Percentiles rank a stretch among this genome's conserved stretches.
Conservation (phyloP, 2,797 vertebrate species). For the Scomberomorus guttatus region DNA sequence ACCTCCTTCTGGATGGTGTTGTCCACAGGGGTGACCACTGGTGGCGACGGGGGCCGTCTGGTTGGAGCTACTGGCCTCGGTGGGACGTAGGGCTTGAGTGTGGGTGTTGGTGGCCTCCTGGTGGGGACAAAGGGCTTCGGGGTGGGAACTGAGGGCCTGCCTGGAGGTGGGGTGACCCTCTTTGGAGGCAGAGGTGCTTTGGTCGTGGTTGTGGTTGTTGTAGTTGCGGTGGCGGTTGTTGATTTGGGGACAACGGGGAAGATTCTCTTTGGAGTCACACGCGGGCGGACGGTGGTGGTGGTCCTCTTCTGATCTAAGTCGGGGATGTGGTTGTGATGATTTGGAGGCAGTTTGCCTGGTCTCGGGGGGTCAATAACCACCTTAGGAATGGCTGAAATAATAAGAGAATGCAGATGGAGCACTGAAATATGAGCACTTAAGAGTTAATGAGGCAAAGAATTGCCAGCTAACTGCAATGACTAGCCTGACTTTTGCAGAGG, state of each 20-base stretch:
- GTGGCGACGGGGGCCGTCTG: slow-evolving; percentile 44
- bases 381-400: slow-evolving; percentile 88
- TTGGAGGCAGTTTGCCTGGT: slow-evolving; percentile 80
- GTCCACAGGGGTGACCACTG: slow-evolving; percentile 82
- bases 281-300: slow-evolving; percentile 76
- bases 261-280: slow-evolving; percentile 75
- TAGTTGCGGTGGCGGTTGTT: slow-evolving; percentile 45
- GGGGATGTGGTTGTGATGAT: slow-evolving; percentile 87
- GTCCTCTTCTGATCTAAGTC: slow-evolving; percentile 83
- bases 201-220: slow-evolving; percentile 55
- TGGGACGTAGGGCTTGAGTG: slow-evolving; percentile 69
- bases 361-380: slow-evolving; percentile 88
- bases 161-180: slow-evolving; percentile 70
- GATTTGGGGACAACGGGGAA: slow-evolving; percentile 61
- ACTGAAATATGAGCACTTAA: slow-evolving; percentile 63
- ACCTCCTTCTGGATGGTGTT: slow-evolving; percentile 92
- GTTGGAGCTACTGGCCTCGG: slow-evolving; percentile 61
- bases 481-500: slow-evolving; percentile 54
- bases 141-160: slow-evolving; percentile 75
- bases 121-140: slow-evolving; percentile 72
- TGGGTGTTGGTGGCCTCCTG: slow-evolving; percentile 68
- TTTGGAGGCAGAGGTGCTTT: slow-evolving; percentile 65
- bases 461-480: slow-evolving; percentile 59
- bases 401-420: slow-evolving; percentile 64
- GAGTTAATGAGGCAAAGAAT: slow-evolving; percentile 67